A percentile compares a stretch with the other conserved stretches of the same genome.
These are phyloP conservation scores for Alexandromys fortis DNA, from an alignment of 2,113 vertebrate species.

Conservation along the genomic window DNA sequence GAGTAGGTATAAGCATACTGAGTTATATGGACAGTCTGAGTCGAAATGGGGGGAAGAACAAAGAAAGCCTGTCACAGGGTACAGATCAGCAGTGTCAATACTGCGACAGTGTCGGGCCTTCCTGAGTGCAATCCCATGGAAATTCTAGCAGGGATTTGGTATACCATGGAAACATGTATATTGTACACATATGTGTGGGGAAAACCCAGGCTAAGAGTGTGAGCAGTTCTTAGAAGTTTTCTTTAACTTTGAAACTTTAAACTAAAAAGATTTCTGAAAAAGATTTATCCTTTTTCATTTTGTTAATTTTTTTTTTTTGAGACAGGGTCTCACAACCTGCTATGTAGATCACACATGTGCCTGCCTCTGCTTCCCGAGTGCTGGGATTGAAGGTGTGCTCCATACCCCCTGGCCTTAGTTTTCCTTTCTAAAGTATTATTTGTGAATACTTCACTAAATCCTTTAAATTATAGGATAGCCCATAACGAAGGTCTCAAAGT, in stretches of 20 bases:
- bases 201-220: neutral
- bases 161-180: neutral
- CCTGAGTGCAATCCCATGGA: neutral
- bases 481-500: neutral
- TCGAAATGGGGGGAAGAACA: neutral
- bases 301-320: neutral
- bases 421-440: neutral
- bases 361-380: neutral
- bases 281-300: neutral
- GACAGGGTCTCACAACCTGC: neutral
- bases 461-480: neutral
- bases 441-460: neutral
- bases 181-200: neutral
- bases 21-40: neutral
- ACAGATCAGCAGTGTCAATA: neutral
- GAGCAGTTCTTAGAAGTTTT: neutral
- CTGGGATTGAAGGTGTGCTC: neutral
- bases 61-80: neutral
- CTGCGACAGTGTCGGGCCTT: neutral
- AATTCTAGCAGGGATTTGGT: neutral
- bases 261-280: neutral
- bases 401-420: neutral
- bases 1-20: neutral
- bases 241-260: constrained; percentile 2
- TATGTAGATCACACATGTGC: neutral